Evolutionary conservation across 2,113 vertebrate genomes (phyloP).

Genomic region (Bubalus kerabau): DNA sequence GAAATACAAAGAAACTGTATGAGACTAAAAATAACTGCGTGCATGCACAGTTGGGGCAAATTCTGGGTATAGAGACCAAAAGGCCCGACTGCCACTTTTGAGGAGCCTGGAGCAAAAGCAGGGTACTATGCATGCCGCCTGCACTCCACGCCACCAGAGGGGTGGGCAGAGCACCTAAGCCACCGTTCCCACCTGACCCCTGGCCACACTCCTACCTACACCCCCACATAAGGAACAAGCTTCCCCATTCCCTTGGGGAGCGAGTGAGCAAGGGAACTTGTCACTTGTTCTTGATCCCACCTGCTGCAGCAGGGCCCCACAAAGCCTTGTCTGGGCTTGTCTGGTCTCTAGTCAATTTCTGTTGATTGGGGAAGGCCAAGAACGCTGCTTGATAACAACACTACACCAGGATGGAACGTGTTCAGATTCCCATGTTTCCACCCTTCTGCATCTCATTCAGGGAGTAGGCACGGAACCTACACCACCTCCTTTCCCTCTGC

Average conservation of each 20-base stretch:
- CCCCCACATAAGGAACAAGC: background rate
- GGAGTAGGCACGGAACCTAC: background rate
- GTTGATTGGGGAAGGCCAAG: background rate
- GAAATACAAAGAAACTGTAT: background rate
- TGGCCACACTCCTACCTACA: background rate
- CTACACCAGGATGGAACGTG: background rate
- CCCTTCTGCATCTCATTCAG: background rate
- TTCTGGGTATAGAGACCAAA: background rate
- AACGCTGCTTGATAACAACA: background rate
- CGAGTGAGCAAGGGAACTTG: no score
- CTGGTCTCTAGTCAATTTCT: background rate
- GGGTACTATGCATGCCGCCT: background rate
- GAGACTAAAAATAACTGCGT: background rate
- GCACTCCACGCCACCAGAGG: background rate
- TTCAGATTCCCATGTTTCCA: background rate
- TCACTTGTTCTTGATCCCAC: background rate
- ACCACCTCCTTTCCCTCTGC: no score
- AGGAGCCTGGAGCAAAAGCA: background rate
- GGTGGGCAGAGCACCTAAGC: background rate
- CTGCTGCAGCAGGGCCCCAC: background rate
- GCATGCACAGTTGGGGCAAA: background rate
- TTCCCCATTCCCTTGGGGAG: background rate
- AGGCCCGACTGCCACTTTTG: background rate
- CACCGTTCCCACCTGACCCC: background rate
- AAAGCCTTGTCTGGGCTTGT: background rate